Evolutionary conservation across 2,888 invertebrate genomes (phyloP), one percentile per base, ranked within the genome.

Genomic region (Lordiphosa andalusiaca): DNA sequence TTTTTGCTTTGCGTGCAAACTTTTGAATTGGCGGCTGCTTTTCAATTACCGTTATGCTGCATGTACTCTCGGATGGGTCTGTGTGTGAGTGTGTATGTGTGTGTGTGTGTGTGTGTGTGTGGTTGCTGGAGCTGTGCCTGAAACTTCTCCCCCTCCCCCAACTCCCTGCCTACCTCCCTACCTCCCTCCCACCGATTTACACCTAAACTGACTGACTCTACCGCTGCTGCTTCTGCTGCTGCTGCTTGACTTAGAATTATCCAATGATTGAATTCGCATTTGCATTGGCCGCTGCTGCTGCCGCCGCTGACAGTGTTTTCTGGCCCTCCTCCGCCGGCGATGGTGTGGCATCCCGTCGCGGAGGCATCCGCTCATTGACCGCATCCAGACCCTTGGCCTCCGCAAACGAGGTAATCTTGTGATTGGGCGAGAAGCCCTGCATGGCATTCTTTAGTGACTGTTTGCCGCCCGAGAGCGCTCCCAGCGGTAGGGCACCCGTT

Each of bases 281-380:
- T 67, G 86, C 87, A 74, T 88, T 87, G 69, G 87, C 88, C 64
- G 84, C 84, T 67, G 85, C 87, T 67, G 87, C 87, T 60, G 88
- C 87, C 58, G 85, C 86, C 67, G 85, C 87, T 39, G 88, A 87
- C 60, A 87, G 71, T 49, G 87, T 67, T 48, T 87, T 88, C 65
- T 88, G 85, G 16, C 84, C 75, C 67, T 89, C 89, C 63, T 89
- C 89, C 33, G 44, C 44, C 16, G 44, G 44, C 33, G 44, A 44
- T 44, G 44, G 44, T 30, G 44, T 44, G 6, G 44, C 44, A 44
- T 84, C 78, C 7, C 55, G 72, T 98, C 98, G 92, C 35, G 98
- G 98, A 52, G 98, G 98, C 98, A 99, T 99, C 83, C 99, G 94
- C 91, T 99, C 99, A 91, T 99, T 99, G 90, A 99, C 96, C 87